phyloP scores from a whole-genome alignment of 2,797 vertebrate genomes.

The Triplophysa yarkandensis region DNA sequence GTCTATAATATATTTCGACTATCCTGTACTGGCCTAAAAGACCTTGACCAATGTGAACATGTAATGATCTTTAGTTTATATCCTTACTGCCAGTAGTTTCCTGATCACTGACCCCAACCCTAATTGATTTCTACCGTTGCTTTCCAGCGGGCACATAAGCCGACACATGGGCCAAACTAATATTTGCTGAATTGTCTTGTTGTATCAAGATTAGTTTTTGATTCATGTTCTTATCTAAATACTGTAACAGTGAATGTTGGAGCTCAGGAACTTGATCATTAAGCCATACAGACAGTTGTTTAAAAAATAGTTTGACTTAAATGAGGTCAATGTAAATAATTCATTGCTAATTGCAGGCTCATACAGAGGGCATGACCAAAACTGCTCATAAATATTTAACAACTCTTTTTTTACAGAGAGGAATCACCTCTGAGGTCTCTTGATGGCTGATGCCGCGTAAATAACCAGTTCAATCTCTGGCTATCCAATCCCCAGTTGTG shows the following conservation, averaged over 20 bases:
- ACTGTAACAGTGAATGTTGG: too few relatives aligned
- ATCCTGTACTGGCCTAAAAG: constrained; percentile 50
- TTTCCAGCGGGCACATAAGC: constrained; percentile 37
- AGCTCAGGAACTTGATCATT: not conserved
- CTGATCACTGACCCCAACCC: constrained; percentile 66
- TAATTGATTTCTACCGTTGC: constrained; percentile 64
- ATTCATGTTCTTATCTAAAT: not conserved
- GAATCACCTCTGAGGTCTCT: constrained; percentile 46
- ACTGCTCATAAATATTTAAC: constrained; percentile 52
- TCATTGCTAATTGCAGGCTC: constrained; percentile 41
- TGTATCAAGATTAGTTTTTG: not conserved
- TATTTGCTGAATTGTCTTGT: constrained; percentile 19
- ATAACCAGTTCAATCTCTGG: constrained; percentile 44
- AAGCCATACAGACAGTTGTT: constrained; percentile 15
- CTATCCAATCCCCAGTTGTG: constrained; percentile 12
- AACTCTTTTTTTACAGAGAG: constrained; percentile 44
- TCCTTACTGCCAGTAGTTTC: constrained; percentile 56
- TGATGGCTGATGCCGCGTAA: constrained; percentile 28
- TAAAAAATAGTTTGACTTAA: constrained; percentile 32
- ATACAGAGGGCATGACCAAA: constrained; percentile 42
- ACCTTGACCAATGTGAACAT: constrained; percentile 67
- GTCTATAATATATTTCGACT: constrained; percentile 4
- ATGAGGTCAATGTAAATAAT: constrained; percentile 54
- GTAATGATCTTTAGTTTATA: constrained; percentile 66
- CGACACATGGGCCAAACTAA: constrained; percentile 33